Evolutionary conservation across 1,140 invertebrate genomes (phyloP), one percentile per base, ranked within the genome.

Genomic region (Microplitis mediator): DNA sequence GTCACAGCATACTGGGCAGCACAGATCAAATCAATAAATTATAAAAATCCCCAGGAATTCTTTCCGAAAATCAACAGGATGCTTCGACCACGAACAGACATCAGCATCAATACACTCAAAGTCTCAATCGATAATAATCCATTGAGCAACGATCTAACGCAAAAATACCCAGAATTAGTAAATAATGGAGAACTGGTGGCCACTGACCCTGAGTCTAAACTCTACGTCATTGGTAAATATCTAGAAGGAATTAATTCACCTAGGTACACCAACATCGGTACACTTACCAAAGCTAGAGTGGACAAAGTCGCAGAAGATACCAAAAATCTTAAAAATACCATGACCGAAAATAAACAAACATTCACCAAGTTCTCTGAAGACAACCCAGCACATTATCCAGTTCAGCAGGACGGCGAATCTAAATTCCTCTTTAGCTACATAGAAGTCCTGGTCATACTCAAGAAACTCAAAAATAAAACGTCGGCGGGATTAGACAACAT

Each of bases 21-120:
- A 4, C 36, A 65, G 6, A 62, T 54, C 36, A 63, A 68, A 34
- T 62, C 35, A 9, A 66, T 74, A 11, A 71, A 71, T 14, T 71
- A 63, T 14, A 51, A 23, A n/a, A n/a, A n/a, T n/a, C n/a, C n/a
- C n/a, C n/a, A n/a, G n/a, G n/a, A n/a, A n/a, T n/a, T n/a, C n/a
- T 71, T 71, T 14, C 69, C 69, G 2, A 52, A 52, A 54, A 69
- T 74, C 4, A 69, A 74, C 13, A 69, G 14, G 5, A n/a, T 69
- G 0, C 36, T 74, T 8, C 5, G 71, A 31, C 58, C 31, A 6
- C 60, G 36, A 31, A 36, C 3, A 73, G 58, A 52, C 14, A 51
- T 31, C 3, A n/a, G 14, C 36, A 60, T 70, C 11, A 61, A 16
- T 11, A 34, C 62, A 5, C 23, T 64, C 4, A 64, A n/a, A 35